Conservation (phyloP, 2,797 vertebrate species). For the Intellagama lesueurii region DNA sequence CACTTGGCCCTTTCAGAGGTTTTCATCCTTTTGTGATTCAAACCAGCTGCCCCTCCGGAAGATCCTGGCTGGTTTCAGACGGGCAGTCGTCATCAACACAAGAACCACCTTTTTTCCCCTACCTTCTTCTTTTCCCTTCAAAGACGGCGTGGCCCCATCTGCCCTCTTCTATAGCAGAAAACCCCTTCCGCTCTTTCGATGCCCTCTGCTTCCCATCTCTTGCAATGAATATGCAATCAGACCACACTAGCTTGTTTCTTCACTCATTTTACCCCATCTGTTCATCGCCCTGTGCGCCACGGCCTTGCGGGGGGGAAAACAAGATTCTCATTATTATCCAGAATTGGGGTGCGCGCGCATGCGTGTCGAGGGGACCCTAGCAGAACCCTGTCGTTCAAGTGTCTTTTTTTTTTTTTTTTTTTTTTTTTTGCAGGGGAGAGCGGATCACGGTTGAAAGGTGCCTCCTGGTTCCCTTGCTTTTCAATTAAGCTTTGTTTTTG, state of each 20-base stretch:
- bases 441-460: too few relatives aligned
- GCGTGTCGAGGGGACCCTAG: neutral
- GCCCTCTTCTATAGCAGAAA: neutral
- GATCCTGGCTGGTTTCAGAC: neutral
- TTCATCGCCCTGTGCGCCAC: too few relatives aligned
- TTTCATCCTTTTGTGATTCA: too few relatives aligned
- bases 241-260: too few relatives aligned
- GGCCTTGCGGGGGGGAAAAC: neutral
- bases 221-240: too few relatives aligned
- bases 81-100: neutral
- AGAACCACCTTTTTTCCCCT: accelerated
- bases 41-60: too few relatives aligned
- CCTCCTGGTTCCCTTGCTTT: neutral
- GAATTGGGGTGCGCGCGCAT: neutral
- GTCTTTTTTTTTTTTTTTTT: neutral
- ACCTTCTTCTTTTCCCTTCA: neutral
- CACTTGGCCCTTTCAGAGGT: too few relatives aligned
- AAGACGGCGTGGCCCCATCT: neutral
- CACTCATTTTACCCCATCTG: neutral
- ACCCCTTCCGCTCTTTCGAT: neutral
- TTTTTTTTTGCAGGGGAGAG: too few relatives aligned
- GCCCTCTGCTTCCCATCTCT: neutral
- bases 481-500: neutral
- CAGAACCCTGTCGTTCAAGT: neutral
- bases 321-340: neutral